These are phyloP conservation scores for Prosopocoilus inquinatus DNA, from an alignment of 2,888 invertebrate genomes.

Conservation along the genomic window DNA sequence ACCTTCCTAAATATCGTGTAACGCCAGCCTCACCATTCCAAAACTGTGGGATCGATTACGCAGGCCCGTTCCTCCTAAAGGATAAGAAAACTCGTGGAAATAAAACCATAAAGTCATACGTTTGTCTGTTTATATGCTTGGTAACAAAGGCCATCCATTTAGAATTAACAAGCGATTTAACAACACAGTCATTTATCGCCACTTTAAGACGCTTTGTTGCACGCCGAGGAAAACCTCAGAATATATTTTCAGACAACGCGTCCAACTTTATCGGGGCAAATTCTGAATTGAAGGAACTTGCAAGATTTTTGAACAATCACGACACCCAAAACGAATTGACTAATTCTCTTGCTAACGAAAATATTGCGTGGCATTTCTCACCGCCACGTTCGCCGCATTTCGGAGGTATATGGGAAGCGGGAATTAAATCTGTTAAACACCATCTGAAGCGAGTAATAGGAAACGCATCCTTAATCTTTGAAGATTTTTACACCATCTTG, in stretches of 20 bases:
- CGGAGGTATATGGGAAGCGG: no score
- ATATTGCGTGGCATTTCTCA: no score
- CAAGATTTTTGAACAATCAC: neutral
- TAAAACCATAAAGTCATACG: conserved; percentile 28
- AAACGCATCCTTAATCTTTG: no score
- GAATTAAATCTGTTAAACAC: no score
- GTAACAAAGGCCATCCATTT: conserved; percentile 36
- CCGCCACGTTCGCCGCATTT: no score
- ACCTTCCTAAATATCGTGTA: conserved; percentile 17
- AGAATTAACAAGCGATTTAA: conserved; percentile 35
- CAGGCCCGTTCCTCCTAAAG: conserved; percentile 28
- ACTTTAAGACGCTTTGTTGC: conserved; percentile 35
- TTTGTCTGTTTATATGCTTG: conserved; percentile 34
- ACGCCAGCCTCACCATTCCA: conserved; percentile 11
- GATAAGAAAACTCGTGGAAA: conserved; percentile 21
- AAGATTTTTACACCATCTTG: no score
- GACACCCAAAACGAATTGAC: neutral
- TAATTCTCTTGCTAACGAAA: no score
- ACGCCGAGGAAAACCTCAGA: conserved; percentile 31
- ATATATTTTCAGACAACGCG: conserved; percentile 39
- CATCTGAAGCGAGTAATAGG: no score
- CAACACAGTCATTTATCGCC: conserved; percentile 36
- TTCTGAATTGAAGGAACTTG: neutral
- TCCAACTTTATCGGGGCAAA: conserved; percentile 41
- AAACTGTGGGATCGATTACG: conserved; percentile 29